A percentile compares a stretch with the other conserved stretches of the same genome.
phyloP scores from a whole-genome alignment of 2,888 invertebrate genomes.

The Poecilobothrus nobilitatus region DNA sequence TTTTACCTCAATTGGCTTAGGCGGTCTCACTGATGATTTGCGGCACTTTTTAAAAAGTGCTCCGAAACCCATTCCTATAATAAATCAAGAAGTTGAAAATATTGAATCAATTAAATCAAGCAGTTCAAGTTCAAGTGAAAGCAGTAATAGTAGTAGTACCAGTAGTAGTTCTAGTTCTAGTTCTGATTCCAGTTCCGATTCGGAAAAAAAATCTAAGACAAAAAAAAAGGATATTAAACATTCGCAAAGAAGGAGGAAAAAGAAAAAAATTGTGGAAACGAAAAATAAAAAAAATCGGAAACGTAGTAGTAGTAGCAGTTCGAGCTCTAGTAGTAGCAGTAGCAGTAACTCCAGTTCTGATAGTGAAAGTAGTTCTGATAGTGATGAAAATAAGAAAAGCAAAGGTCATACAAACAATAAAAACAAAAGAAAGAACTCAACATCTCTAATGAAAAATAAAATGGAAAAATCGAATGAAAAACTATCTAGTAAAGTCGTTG shows the following conservation, averaged over 20 bases:
- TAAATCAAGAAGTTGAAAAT: conserved; percentile 37
- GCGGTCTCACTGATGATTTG: conserved; percentile 89
- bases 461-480: conserved; percentile 12
- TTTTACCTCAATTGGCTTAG: conserved; percentile 93
- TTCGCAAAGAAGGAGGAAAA: conserved; percentile 18
- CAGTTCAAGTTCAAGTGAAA: conserved; percentile 20
- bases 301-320: conserved; percentile 26
- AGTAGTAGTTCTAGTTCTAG: conserved; percentile 27
- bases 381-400: conserved; percentile 21
- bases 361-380: conserved; percentile 15
- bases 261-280: conserved; percentile 18
- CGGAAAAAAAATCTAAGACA: conserved; percentile 19
- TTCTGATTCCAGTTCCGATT: neutral
- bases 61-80: conserved; percentile 39
- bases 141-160: conserved; percentile 21
- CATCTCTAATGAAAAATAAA: conserved; percentile 16
- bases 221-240: conserved; percentile 16
- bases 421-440: conserved; percentile 16
- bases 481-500: conserved; percentile 13
- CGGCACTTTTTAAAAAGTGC: conserved; percentile 71
- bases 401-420: conserved; percentile 19
- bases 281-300: conserved; percentile 22
- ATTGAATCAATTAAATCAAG: conserved; percentile 19
- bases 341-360: conserved; percentile 15
- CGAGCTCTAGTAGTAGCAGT: conserved; percentile 22